These are phyloP conservation scores for Hyposoter didymator DNA, from an alignment of 2,888 invertebrate species.

Conservation along the genomic window DNA sequence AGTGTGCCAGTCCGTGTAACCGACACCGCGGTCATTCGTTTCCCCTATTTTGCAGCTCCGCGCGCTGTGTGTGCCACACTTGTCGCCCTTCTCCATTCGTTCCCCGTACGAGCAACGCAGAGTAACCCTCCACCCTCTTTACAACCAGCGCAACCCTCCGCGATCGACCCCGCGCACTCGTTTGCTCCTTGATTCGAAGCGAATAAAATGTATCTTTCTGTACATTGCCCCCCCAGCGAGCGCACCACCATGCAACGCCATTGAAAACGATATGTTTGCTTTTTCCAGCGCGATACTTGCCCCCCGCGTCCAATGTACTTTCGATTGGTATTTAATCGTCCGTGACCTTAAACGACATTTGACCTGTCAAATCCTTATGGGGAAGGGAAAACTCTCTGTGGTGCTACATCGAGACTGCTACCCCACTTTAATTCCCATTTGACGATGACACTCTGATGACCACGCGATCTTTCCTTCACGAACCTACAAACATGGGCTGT, in stretches of 20 bases:
- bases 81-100: conserved; percentile 70
- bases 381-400: conserved; percentile 18
- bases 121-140: conserved; percentile 46
- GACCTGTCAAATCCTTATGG: conserved; percentile 57
- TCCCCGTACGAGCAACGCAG: conserved; percentile 42
- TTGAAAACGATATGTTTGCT: conserved; percentile 78
- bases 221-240: conserved; percentile 52
- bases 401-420: background rate
- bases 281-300: conserved; percentile 68
- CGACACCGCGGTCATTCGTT: conserved; percentile 82
- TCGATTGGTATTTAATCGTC: conserved; percentile 69
- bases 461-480: background rate
- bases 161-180: conserved; percentile 36
- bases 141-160: conserved; percentile 46
- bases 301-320: conserved; percentile 39
- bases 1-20: conserved; percentile 82
- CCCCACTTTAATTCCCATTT: conserved; percentile 19
- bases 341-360: conserved; percentile 62
- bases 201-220: conserved; percentile 47
- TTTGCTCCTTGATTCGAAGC: conserved; percentile 34
- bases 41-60: conserved; percentile 77
- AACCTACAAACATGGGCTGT: background rate
- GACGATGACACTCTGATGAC: conserved; percentile 3
- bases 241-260: conserved; percentile 47
- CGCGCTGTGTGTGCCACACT: conserved; percentile 75